Evolutionary conservation across 2,888 invertebrate species (phyloP).

Genomic region (Unio delphinus): DNA sequence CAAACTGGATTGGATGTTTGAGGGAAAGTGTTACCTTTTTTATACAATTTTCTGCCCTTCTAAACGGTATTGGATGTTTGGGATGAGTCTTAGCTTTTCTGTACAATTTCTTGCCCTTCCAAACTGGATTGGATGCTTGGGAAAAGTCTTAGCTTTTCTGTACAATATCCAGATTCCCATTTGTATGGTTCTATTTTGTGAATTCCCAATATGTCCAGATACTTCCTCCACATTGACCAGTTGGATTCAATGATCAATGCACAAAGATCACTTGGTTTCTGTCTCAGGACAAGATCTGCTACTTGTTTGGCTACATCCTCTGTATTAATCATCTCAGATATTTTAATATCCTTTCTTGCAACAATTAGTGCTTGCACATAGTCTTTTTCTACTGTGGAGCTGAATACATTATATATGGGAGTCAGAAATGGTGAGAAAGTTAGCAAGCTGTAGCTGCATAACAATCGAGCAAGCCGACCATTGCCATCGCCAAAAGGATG

Average conservation of each 20-base stretch:
- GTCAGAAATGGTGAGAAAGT: conserved; percentile 16
- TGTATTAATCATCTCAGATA: not conserved
- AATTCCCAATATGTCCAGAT: not conserved
- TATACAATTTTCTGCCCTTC: no score
- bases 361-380: conserved; percentile 8
- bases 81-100: not conserved
- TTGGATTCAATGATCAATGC: conserved; percentile 12
- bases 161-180: no score
- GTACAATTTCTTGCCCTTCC: no score
- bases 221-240: conserved; percentile 9
- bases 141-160: no score
- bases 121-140: no score
- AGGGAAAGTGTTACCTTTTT: no score
- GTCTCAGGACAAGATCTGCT: not conserved
- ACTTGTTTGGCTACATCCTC: not conserved
- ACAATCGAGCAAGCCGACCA: conserved; percentile 10
- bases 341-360: not conserved
- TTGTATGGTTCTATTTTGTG: no score
- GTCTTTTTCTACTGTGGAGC: conserved; percentile 7
- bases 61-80: no score
- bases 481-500: conserved; percentile 18
- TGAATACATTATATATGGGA: conserved; percentile 14
- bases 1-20: no score
- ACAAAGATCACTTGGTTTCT: conserved; percentile 11
- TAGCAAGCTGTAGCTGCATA: conserved; percentile 9